phyloP scores from a whole-genome alignment of 2,113 vertebrate species.

The Orycteropus afer region DNA sequence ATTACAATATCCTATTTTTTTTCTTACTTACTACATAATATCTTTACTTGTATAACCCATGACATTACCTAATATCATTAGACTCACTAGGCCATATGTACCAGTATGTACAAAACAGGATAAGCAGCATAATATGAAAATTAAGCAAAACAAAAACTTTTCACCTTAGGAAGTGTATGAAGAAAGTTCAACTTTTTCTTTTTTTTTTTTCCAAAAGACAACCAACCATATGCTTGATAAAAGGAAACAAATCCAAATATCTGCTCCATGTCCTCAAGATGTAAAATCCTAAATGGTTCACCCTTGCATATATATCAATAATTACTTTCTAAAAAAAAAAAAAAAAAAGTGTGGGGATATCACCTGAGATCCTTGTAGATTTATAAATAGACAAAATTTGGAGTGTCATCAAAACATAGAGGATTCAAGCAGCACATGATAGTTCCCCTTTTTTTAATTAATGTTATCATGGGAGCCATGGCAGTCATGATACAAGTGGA shows the following conservation, averaged over 20 bases:
- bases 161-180: neutral
- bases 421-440: neutral
- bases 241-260: neutral
- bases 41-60: neutral
- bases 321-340: too few species aligned
- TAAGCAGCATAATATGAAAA: neutral
- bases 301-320: neutral
- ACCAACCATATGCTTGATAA: neutral
- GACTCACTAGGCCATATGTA: too few species aligned
- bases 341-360: neutral
- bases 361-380: neutral
- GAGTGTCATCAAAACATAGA: neutral
- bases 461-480: neutral
- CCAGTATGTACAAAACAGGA: neutral
- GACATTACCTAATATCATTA: neutral
- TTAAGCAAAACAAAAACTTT: neutral
- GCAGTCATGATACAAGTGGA: neutral
- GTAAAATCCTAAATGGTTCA: neutral
- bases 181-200: neutral
- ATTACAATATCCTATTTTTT: neutral
- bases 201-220: neutral
- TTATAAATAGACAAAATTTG: neutral
- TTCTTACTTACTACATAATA: neutral
- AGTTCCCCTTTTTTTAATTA: neutral
- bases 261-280: neutral